phyloP scores from a whole-genome alignment of 1,140 invertebrate species.

The Oncopodura yosiiana region DNA sequence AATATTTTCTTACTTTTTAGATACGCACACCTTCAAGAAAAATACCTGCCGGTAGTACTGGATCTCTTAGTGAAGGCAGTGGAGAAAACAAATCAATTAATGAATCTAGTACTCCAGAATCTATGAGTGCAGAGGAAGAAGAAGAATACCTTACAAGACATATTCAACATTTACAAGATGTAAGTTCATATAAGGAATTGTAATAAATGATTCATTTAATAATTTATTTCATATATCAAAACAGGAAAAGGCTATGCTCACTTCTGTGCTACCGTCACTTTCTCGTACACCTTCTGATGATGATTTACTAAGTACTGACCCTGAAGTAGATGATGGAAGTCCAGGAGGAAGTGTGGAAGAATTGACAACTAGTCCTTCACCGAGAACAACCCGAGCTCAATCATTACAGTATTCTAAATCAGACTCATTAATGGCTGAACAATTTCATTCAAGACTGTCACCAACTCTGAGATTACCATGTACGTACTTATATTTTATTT shows the following conservation, averaged over 20 bases:
- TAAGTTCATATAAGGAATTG: slow-evolving; percentile 15
- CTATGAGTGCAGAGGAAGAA: slow-evolving; percentile 34
- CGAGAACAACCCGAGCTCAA: slow-evolving; percentile 27
- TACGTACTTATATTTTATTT: slow-evolving; percentile 1
- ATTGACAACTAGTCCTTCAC: slow-evolving; percentile 29
- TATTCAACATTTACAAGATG: slow-evolving; percentile 30
- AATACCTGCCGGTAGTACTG: slow-evolving; percentile 16
- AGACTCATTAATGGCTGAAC: slow-evolving; percentile 21
- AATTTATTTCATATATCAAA: slow-evolving; percentile 2
- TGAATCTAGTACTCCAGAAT: slow-evolving; percentile 19
- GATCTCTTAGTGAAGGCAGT: slow-evolving; percentile 21
- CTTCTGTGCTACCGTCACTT: slow-evolving; percentile 64
- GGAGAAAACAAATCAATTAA: slow-evolving; percentile 16
- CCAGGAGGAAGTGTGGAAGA: slow-evolving; percentile 47
- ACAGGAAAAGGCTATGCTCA: slow-evolving; percentile 71
- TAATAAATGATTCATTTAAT: not conserved
- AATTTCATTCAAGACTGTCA: slow-evolving; percentile 14
- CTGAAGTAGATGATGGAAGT: slow-evolving; percentile 48
- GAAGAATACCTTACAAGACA: slow-evolving; percentile 32
- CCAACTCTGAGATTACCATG: slow-evolving; percentile 20
- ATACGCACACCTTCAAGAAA: slow-evolving; percentile 24
- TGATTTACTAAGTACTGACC: slow-evolving; percentile 57
- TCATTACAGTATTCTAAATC: slow-evolving; percentile 32
- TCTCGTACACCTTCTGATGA: slow-evolving; percentile 71
- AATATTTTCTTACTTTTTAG: slow-evolving; percentile 6